These are phyloP conservation scores for Lycaena phlaeas DNA, from an alignment of 2,888 invertebrate genomes.

Conservation along the genomic window DNA sequence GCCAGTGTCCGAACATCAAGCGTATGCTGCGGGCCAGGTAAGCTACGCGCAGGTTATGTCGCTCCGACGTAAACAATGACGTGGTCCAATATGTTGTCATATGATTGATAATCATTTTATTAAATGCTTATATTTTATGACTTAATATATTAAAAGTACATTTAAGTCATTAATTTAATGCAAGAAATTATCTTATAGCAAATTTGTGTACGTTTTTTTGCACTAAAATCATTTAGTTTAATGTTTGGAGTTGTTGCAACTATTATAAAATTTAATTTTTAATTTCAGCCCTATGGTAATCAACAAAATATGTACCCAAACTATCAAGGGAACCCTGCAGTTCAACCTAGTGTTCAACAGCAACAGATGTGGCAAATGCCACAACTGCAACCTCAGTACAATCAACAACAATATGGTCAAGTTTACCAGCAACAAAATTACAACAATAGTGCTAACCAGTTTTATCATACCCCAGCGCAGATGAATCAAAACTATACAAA, in stretches of 20 bases:
- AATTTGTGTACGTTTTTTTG: neutral
- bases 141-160: slow-evolving; percentile 14
- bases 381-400: slow-evolving; percentile 35
- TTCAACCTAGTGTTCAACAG: slow-evolving; percentile 19
- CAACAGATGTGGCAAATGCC: slow-evolving; percentile 53
- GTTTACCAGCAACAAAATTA: slow-evolving; percentile 45
- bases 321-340: slow-evolving; percentile 32
- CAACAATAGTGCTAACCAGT: slow-evolving; percentile 43
- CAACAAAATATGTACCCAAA: slow-evolving; percentile 49
- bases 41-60: slow-evolving; percentile 39
- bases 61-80: slow-evolving; percentile 57
- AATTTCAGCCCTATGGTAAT: slow-evolving; percentile 47
- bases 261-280: slow-evolving; percentile 8
- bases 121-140: slow-evolving; percentile 18
- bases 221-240: no score
- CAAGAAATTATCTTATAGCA: neutral
- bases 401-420: slow-evolving; percentile 54
- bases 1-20: slow-evolving; percentile 38
- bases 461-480: slow-evolving; percentile 40
- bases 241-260: no score
- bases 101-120: slow-evolving; percentile 27
- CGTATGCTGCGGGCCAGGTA: slow-evolving; percentile 50
- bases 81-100: slow-evolving; percentile 42
- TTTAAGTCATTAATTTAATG: neutral
- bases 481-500: slow-evolving; percentile 45